These are phyloP conservation scores for Sylvia atricapilla DNA, from an alignment of 2,113 vertebrate genomes.

Conservation along the genomic window DNA sequence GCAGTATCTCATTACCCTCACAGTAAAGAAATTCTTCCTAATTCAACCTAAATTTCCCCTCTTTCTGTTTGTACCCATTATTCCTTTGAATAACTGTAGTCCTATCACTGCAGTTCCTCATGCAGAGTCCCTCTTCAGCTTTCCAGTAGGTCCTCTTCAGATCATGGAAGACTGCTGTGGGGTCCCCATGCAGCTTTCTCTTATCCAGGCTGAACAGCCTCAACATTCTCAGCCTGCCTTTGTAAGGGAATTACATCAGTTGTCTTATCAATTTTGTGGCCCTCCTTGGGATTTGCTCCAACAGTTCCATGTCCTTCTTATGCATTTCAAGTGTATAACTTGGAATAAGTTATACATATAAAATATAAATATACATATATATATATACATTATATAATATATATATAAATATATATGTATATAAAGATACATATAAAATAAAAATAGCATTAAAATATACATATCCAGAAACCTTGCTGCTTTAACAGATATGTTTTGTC, in stretches of 20 bases:
- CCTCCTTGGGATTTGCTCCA: background rate
- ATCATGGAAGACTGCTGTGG: background rate
- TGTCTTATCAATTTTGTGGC: background rate
- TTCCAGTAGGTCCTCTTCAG: background rate
- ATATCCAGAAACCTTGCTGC: background rate
- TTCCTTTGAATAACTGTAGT: background rate
- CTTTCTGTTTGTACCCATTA: background rate
- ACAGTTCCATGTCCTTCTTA: background rate
- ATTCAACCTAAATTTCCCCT: background rate
- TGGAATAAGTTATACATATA: background rate
- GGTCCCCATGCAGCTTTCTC: background rate
- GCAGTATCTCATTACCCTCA: background rate
- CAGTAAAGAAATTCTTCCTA: background rate
- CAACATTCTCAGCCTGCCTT: background rate
- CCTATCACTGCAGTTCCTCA: background rate
- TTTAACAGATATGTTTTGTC: background rate
- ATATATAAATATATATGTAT: no score
- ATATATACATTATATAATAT: no score
- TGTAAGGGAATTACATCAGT: no score
- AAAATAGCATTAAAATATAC: background rate
- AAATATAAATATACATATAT: no score
- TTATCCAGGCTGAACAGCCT: background rate
- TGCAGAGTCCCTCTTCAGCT: rapidly evolving
- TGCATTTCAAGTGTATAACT: background rate
- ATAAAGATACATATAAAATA: background rate